Base-by-base conservation (phyloP, 1,140 invertebrate species). In the Caenorhabditis remanei region DNA sequence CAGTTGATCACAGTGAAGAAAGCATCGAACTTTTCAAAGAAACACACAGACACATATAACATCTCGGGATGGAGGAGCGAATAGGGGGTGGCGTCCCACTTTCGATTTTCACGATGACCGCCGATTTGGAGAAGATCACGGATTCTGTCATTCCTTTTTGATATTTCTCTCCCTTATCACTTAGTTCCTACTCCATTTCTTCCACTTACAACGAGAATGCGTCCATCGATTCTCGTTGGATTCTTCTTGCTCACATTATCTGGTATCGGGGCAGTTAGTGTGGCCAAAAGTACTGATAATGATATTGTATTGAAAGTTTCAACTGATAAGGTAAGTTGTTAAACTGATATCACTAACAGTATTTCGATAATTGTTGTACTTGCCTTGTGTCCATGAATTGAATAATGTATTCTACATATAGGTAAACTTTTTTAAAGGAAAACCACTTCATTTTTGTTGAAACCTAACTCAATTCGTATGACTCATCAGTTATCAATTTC, bases 91-190 rank as follows among this genome's bases (percentile, higher is more conserved):
- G 46, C 46, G 71, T 79, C 71, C 71, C 46, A 79, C 71, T 79
- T 79, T 79, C 71, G 71, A 50, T 79, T 79, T 79, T 50, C 71
- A 48, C 46, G 71, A 79, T 79, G 71, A 79, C 71, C 71, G 71
- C 71, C 71, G 71, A 79, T 46, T 71, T 71, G 65, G 40, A 79
- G 46, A 50, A 24, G 46, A 79, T 24, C 46, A 53, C 71, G 46
- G 46, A 50, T 79, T 79, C 71, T 79, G 14, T 79, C 71, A 79
- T 79, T 79, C 46, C 46, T 79, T n/a, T 50, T 50, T 79, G 71
- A 50, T 79, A 79, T 79, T 63, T 79, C 71, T 14, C 40, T 24
- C 50, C 9, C 71, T 79, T 79, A 79, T 79, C 71, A 79, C 40
- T 79, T 9, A 8, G 21, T 43, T 75, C 40, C 24, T 14, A 9